Evolutionary conservation across 2,797 vertebrate genomes (phyloP).

Genomic region (Orestias chungarensis): DNA sequence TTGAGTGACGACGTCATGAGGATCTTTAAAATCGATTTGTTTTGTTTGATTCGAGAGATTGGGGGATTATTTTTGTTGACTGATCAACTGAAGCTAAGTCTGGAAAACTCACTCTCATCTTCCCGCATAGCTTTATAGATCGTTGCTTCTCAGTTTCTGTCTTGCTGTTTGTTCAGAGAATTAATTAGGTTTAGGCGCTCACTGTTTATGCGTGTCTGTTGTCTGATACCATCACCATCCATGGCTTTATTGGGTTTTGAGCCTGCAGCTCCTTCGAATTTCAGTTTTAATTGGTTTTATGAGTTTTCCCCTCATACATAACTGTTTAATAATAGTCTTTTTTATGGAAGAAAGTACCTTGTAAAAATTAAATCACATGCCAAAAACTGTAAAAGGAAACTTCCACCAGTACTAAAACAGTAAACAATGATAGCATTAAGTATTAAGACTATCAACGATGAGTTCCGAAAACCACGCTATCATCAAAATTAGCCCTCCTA

Average conservation of each 20-base stretch:
- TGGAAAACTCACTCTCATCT: not conserved
- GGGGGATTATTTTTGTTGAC: constrained; percentile 23
- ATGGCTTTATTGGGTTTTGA: constrained; percentile 14
- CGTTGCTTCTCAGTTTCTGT: not conserved
- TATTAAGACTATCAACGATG: no score
- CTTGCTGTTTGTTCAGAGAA: constrained; percentile 17
- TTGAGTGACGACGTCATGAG: constrained; percentile 36
- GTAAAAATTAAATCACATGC: not conserved
- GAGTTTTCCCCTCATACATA: not conserved
- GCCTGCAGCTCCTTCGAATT: not conserved
- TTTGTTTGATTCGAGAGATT: constrained; percentile 54
- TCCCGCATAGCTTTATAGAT: not conserved
- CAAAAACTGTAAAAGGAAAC: not conserved
- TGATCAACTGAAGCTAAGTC: constrained; percentile 1
- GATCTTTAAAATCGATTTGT: constrained; percentile 45
- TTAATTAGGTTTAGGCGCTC: not conserved
- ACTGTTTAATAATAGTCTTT: constrained; percentile 4
- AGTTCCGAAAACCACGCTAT: not conserved
- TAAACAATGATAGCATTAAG: no score
- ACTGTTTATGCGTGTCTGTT: not conserved
- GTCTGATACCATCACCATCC: constrained; percentile 32
- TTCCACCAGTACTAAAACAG: not conserved
- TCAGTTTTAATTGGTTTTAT: constrained; percentile 3
- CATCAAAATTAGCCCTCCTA: no score
- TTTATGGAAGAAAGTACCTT: not conserved